Percentiles rank a stretch among this genome's conserved stretches.
Evolutionary conservation across 2,113 vertebrate species (phyloP).

Genomic region (Rhegmatorhina hoffmannsi): DNA sequence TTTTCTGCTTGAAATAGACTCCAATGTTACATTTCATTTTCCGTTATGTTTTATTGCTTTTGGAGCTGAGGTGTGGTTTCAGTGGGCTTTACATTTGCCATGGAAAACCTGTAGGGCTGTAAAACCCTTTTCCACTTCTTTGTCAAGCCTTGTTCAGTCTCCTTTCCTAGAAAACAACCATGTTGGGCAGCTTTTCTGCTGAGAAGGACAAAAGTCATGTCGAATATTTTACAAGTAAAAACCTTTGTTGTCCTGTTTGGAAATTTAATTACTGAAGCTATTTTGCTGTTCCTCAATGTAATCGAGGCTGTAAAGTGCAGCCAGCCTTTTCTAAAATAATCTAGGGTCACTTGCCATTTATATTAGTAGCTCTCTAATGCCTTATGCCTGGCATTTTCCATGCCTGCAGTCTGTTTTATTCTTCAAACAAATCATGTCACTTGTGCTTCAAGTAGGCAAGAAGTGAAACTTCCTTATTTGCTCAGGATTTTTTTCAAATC

Average conservation of each 20-base stretch:
- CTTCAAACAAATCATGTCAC: background rate
- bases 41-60: background rate
- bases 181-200: background rate
- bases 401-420: slow-evolving; percentile 13
- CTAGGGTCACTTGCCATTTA: slow-evolving; percentile 5
- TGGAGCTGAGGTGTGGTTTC: background rate
- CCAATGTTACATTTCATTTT: background rate
- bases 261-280: slow-evolving; percentile 15
- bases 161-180: background rate
- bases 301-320: background rate
- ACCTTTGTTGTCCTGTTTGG: background rate
- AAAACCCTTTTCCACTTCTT: background rate
- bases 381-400: slow-evolving; percentile 38
- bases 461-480: slow-evolving; percentile 51
- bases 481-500: background rate
- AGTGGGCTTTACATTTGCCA: background rate
- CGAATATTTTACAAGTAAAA: background rate
- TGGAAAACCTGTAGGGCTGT: background rate
- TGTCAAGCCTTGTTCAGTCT: background rate
- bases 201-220: background rate
- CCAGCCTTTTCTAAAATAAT: slow-evolving; percentile 11
- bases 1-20: background rate
- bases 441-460: background rate
- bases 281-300: background rate
- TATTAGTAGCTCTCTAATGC: background rate